phyloP scores from a whole-genome alignment of 53 echinoderm and acorn worm species.

The Stichopus horrens region DNA sequence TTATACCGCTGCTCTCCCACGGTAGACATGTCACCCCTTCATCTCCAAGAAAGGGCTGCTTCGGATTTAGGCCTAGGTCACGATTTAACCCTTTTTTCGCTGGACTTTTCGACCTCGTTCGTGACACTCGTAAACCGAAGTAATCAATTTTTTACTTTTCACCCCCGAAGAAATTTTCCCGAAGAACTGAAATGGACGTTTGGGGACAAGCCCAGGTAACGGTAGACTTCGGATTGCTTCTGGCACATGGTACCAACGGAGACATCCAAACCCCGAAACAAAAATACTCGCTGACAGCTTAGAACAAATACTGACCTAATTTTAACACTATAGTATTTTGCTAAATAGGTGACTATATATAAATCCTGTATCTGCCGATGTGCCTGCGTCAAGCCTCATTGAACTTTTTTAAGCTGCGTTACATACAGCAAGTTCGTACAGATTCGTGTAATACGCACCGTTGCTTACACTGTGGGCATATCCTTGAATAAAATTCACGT shows the following conservation, averaged over 20 bases:
- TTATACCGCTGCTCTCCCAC: slow-evolving; percentile 21
- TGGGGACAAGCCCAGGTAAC: slow-evolving; percentile 20
- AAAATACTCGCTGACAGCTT: neutral
- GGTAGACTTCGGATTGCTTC: slow-evolving; percentile 22
- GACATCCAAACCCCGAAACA: neutral
- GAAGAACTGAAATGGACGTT: slow-evolving; percentile 6
- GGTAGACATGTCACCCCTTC: neutral
- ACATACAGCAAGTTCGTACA: too few species aligned
- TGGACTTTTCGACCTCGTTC: slow-evolving; percentile 31
- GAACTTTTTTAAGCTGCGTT: too few species aligned
- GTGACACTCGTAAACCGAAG: slow-evolving; percentile 28
- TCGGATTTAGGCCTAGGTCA: slow-evolving; percentile 30
- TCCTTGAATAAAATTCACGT: too few species aligned
- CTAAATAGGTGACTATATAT: too few species aligned
- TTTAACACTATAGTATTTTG: neutral
- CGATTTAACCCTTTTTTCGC: slow-evolving; percentile 25
- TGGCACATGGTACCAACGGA: slow-evolving; percentile 7
- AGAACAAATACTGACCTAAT: slow-evolving; percentile 1
- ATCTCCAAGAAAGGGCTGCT: slow-evolving; percentile 4
- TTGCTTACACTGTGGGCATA: too few species aligned
- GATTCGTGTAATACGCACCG: too few species aligned
- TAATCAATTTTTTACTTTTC: slow-evolving; percentile 11
- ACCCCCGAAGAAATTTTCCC: slow-evolving; percentile 6
- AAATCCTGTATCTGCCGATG: too few species aligned
- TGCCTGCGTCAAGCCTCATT: too few species aligned